These are phyloP conservation scores for Dryococelus australis DNA, from an alignment of 2,888 invertebrate genomes.

Conservation along the genomic window DNA sequence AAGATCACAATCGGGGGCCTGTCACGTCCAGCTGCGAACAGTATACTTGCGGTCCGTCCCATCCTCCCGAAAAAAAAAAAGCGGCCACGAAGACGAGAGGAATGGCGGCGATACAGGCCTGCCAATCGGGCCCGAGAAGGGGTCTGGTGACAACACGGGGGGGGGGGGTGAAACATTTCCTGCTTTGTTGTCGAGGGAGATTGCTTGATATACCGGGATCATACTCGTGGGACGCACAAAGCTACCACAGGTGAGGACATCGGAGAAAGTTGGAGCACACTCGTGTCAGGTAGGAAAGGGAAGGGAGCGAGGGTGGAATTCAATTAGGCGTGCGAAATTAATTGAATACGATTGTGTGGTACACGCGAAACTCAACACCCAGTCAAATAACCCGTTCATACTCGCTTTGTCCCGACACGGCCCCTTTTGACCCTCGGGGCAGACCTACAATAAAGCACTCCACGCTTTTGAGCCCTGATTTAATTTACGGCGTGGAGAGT, in stretches of 20 bases:
- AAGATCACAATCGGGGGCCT: not conserved
- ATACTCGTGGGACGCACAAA: not conserved
- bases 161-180: not conserved
- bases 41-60: not conserved
- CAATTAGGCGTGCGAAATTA: conserved; percentile 4
- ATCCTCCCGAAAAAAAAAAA: not conserved
- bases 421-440: not conserved
- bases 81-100: not conserved
- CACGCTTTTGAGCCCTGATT: not conserved
- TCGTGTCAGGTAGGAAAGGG: not conserved
- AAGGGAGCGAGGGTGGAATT: not conserved
- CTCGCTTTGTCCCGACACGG: not conserved
- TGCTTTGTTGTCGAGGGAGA: not conserved
- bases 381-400: not conserved
- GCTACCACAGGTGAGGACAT: not conserved
- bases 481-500: not conserved
- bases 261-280: not conserved
- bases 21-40: not conserved
- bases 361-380: not conserved
- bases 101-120: not conserved
- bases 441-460: conserved; percentile 1
- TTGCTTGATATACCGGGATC: not conserved
- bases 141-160: not conserved
- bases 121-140: not conserved
- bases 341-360: conserved; percentile 1